Evolutionary conservation across 2,888 invertebrate species (phyloP).

Genomic region (Eristalis arbustorum): DNA sequence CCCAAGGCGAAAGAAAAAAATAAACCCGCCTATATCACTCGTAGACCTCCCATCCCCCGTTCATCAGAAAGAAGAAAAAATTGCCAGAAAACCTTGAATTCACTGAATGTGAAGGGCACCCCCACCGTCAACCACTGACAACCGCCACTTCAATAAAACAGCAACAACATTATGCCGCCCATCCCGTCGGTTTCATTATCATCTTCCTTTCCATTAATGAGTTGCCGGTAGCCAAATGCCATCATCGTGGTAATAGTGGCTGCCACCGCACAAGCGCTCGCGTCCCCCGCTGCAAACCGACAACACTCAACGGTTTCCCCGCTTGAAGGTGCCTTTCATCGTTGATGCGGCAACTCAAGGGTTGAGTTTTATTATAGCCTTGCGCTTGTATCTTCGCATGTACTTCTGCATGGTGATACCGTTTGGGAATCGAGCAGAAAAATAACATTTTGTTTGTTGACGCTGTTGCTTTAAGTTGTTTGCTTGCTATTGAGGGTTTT

Average conservation of each 20-base stretch:
- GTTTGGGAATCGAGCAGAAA: conserved; percentile 40
- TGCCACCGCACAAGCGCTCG: neutral
- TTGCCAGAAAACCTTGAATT: neutral
- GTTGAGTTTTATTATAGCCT: conserved; percentile 52
- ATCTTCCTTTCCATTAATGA: conserved; percentile 50
- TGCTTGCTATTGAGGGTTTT: neutral
- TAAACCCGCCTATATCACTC: too few species aligned
- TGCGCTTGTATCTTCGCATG: conserved; percentile 11
- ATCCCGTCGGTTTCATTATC: conserved; percentile 49
- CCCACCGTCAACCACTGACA: neutral
- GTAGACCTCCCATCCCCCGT: neutral
- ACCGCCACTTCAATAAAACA: conserved; percentile 22
- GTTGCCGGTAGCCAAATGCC: conserved; percentile 50
- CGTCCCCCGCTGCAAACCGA: neutral
- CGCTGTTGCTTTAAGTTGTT: neutral
- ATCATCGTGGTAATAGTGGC: conserved; percentile 41
- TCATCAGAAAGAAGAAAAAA: neutral
- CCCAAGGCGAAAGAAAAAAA: neutral
- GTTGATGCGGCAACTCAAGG: conserved; percentile 44
- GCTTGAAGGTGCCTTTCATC: conserved; percentile 33
- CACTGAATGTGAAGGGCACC: neutral
- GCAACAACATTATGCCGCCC: conserved; percentile 29
- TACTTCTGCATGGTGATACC: conserved; percentile 19
- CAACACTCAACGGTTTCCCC: neutral
- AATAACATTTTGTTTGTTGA: conserved; percentile 37